Percentiles rank a stretch among this genome's conserved stretches.
These are phyloP conservation scores for Gymnocephalus cernua DNA, from an alignment of 2,113 vertebrate genomes.

Conservation along the genomic window DNA sequence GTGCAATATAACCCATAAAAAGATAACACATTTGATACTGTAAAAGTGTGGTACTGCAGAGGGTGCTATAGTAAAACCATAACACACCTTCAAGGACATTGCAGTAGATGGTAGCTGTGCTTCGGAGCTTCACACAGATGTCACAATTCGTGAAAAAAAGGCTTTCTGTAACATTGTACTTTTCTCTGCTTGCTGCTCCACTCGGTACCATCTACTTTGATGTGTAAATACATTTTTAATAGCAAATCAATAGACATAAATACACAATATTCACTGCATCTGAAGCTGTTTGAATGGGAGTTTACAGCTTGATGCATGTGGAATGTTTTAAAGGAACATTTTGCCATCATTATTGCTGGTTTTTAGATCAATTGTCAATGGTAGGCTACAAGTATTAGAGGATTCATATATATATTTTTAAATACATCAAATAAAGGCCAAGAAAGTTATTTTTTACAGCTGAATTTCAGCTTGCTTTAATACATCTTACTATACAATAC, in stretches of 20 bases:
- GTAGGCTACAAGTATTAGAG: neutral
- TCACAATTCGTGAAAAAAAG: constrained; percentile 7
- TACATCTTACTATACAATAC: no score
- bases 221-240: neutral
- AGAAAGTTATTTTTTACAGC: no score
- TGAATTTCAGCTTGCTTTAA: no score
- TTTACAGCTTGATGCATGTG: neutral
- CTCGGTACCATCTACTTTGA: neutral
- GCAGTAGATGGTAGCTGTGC: neutral
- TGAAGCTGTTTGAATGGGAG: neutral
- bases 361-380: neutral
- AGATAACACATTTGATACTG: constrained; percentile 17
- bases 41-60: neutral
- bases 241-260: neutral
- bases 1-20: constrained; percentile 6
- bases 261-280: neutral
- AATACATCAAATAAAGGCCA: neutral
- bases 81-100: constrained; percentile 39
- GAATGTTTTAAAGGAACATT: neutral
- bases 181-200: neutral
- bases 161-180: neutral
- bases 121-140: constrained; percentile 11
- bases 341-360: neutral
- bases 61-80: neutral
- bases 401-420: neutral